These are phyloP conservation scores for Apeltes quadracus DNA, from an alignment of 2,113 vertebrate species.

Conservation along the genomic window DNA sequence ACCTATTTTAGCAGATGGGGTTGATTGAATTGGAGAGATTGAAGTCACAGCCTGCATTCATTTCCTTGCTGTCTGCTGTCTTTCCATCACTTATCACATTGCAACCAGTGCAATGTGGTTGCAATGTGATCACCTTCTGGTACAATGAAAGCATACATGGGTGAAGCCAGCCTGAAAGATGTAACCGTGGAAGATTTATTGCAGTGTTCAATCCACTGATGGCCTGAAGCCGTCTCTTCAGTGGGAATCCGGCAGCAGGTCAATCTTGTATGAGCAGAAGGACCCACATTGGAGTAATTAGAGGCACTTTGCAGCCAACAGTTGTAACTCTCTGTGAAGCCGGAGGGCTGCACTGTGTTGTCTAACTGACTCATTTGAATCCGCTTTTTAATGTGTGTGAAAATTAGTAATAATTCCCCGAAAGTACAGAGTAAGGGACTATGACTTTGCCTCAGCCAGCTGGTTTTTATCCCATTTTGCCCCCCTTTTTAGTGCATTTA, in stretches of 20 bases:
- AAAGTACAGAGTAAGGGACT: not conserved
- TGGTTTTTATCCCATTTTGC: not conserved
- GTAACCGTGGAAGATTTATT: slow-evolving; percentile 47
- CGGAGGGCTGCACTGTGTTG: slow-evolving; percentile 46
- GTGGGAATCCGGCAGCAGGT: slow-evolving; percentile 41
- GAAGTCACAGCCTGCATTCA: not conserved
- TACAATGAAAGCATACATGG: not conserved
- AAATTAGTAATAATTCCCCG: not conserved
- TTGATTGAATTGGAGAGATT: slow-evolving; percentile 22
- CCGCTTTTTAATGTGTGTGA: slow-evolving; percentile 8
- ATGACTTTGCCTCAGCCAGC: slow-evolving; percentile 7
- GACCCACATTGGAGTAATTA: slow-evolving; percentile 65
- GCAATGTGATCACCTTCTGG: not conserved
- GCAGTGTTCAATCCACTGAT: slow-evolving; percentile 58
- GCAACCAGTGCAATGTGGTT: not conserved
- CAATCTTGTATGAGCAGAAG: slow-evolving; percentile 58
- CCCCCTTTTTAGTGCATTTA: not conserved
- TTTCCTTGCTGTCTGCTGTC: slow-evolving; percentile 2
- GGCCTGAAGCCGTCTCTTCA: slow-evolving; percentile 46
- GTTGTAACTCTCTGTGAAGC: slow-evolving; percentile 47
- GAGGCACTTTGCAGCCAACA: slow-evolving; percentile 48
- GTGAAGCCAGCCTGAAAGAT: slow-evolving; percentile 24
- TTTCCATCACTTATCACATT: slow-evolving; percentile 19
- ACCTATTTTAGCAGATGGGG: slow-evolving; percentile 21
- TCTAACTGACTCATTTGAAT: slow-evolving; percentile 57